These are phyloP conservation scores for Triplophysa yarkandensis DNA, from an alignment of 2,797 vertebrate species.

Conservation along the genomic window DNA sequence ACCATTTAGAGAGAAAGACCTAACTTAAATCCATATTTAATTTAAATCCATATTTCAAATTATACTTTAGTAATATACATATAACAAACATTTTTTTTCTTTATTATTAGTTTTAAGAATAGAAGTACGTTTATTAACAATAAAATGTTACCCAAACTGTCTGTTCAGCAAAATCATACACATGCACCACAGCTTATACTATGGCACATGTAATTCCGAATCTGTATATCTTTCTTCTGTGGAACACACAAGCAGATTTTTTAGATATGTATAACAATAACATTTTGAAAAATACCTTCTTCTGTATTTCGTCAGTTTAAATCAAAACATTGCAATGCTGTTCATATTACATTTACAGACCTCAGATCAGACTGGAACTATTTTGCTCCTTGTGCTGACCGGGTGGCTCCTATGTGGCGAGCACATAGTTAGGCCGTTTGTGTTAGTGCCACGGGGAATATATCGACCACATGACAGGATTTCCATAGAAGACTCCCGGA, in stretches of 20 bases:
- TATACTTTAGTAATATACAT: too few species aligned
- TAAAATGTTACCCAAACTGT: background rate
- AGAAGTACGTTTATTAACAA: background rate
- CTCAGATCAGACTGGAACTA: conserved; percentile 69
- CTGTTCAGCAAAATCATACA: background rate
- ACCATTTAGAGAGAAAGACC: too few species aligned
- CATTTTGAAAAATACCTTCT: too few species aligned
- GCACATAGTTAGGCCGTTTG: conserved; percentile 60
- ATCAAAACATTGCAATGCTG: background rate
- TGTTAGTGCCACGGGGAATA: conserved; percentile 55
- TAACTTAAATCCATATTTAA: too few species aligned
- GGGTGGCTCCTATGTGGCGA: conserved; percentile 41
- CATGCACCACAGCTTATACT: background rate
- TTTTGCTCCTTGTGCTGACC: conserved; percentile 53
- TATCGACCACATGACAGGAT: conserved; percentile 69
- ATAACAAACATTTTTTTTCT: too few species aligned
- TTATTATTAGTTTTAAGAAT: background rate
- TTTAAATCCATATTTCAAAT: too few species aligned
- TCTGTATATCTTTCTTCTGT: too few species aligned
- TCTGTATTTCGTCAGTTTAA: too few species aligned
- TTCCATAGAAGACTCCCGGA: conserved; percentile 70
- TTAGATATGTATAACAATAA: too few species aligned
- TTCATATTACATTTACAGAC: background rate
- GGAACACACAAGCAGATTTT: too few species aligned
- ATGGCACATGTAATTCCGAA: too few species aligned